Conservation (phyloP, 1,140 invertebrate genomes). For the Atta texana region DNA sequence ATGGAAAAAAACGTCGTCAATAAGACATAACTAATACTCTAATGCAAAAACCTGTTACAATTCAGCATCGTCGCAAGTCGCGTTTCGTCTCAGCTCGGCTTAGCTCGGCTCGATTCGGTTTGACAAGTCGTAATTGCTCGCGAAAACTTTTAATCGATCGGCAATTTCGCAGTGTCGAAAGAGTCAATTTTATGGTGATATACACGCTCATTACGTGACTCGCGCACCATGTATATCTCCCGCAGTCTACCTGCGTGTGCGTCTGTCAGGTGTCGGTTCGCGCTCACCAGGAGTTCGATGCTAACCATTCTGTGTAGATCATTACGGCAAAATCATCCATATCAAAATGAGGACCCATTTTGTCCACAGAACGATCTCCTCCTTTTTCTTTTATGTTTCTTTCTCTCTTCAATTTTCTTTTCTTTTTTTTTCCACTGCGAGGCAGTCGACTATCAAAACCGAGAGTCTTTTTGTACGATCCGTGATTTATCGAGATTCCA, state of each 20-base stretch:
- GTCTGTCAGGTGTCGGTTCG: conserved; percentile 77
- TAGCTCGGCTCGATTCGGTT: neutral
- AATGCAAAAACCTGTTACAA: conserved; percentile 26
- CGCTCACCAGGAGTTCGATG: conserved; percentile 76
- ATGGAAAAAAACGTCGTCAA: neutral
- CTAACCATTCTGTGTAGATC: conserved; percentile 72
- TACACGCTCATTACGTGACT: conserved; percentile 57
- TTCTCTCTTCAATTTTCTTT: neutral
- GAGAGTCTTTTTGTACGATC: conserved; percentile 33
- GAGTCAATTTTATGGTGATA: conserved; percentile 63
- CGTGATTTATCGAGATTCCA: conserved; percentile 42
- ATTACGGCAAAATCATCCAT: conserved; percentile 62
- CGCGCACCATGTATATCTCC: conserved; percentile 10
- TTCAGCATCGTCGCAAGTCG: neutral
- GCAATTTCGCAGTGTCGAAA: conserved; percentile 58
- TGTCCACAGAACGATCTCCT: conserved; percentile 1
- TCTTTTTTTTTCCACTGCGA: neutral
- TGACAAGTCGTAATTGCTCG: conserved; percentile 47
- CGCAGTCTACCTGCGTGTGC: conserved; percentile 39
- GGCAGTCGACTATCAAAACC: neutral
- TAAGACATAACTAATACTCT: neutral
- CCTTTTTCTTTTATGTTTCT: neutral
- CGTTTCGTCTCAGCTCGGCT: neutral
- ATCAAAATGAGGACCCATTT: conserved; percentile 66
- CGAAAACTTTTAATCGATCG: conserved; percentile 66